phyloP scores from a whole-genome alignment of 2,888 invertebrate species.

The Chaitophorus viminalis region DNA sequence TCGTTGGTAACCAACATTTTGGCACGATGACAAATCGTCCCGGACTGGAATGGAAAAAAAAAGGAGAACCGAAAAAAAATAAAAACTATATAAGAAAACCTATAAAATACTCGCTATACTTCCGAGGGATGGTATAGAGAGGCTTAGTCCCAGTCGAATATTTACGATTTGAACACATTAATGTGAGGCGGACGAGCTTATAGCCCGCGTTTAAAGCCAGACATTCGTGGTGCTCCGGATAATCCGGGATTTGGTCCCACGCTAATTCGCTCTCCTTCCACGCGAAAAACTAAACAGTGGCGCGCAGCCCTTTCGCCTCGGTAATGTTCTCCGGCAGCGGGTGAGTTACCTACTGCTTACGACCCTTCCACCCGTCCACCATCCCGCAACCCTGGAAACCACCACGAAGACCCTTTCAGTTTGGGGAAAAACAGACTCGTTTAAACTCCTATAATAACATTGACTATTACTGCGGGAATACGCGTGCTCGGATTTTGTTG shows the following conservation, averaged over 20 bases:
- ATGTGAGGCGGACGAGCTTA: slow-evolving; percentile 35
- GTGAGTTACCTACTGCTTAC: background rate
- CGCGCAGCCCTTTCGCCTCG: no score
- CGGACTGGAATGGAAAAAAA: background rate
- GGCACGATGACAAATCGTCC: slow-evolving; percentile 23
- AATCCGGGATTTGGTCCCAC: slow-evolving; percentile 50
- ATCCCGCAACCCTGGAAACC: no score
- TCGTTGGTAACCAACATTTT: slow-evolving; percentile 39
- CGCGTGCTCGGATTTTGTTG: background rate
- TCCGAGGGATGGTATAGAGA: slow-evolving; percentile 19
- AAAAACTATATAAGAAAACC: background rate
- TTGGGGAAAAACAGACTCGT: background rate
- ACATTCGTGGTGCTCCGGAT: slow-evolving; percentile 51
- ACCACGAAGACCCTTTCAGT: no score
- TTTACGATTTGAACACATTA: slow-evolving; percentile 51
- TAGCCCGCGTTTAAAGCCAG: slow-evolving; percentile 44
- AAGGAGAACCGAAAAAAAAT: background rate
- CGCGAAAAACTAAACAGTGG: background rate
- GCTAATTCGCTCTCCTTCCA: slow-evolving; percentile 39
- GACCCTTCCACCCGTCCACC: background rate
- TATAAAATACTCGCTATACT: slow-evolving; percentile 12
- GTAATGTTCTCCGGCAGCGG: slow-evolving; percentile 2
- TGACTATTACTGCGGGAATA: background rate
- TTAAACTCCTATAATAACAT: background rate
- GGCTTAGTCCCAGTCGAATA: slow-evolving; percentile 31